phyloP scores from a whole-genome alignment of 2,113 vertebrate genomes.

The Mirounga angustirostris region DNA sequence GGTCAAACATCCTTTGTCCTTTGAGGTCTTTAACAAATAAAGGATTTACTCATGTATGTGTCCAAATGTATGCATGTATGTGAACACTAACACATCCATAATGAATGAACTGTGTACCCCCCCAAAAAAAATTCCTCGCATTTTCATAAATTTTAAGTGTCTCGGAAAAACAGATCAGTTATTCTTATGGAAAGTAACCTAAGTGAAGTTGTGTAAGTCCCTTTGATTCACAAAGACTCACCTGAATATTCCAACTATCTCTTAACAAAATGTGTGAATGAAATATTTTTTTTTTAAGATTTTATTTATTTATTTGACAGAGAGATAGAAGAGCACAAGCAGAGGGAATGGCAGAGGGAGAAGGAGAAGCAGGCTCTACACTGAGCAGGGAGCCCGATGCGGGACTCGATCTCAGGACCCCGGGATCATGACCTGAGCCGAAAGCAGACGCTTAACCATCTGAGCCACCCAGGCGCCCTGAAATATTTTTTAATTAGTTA shows the following conservation, averaged over 20 bases:
- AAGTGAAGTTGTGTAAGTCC: constrained; percentile 64
- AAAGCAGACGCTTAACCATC: too few species aligned
- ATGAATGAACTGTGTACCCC: constrained; percentile 57
- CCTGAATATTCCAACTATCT: constrained; percentile 72
- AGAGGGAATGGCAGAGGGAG: too few species aligned
- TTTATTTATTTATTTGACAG: too few species aligned
- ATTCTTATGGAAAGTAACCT: constrained; percentile 73
- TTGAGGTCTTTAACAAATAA: constrained; percentile 60
- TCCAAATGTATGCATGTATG: background rate
- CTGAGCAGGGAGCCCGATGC: too few species aligned
- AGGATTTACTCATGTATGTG: background rate
- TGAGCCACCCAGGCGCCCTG: background rate
- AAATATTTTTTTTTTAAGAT: constrained; percentile 65
- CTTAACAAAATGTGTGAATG: constrained; percentile 84
- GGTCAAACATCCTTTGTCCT: constrained; percentile 83
- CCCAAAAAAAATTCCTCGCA: constrained; percentile 44
- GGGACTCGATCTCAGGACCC: too few species aligned
- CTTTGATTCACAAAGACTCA: constrained; percentile 76
- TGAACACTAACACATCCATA: background rate
- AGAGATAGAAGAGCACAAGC: too few species aligned
- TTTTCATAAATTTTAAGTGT: constrained; percentile 50
- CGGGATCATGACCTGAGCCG: too few species aligned
- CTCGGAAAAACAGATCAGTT: constrained; percentile 42
- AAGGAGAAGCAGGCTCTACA: too few species aligned
- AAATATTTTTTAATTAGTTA: constrained; percentile 84